These are phyloP conservation scores for Phyllotreta cruciferae DNA, from an alignment of 2,888 invertebrate genomes.

Conservation along the genomic window DNA sequence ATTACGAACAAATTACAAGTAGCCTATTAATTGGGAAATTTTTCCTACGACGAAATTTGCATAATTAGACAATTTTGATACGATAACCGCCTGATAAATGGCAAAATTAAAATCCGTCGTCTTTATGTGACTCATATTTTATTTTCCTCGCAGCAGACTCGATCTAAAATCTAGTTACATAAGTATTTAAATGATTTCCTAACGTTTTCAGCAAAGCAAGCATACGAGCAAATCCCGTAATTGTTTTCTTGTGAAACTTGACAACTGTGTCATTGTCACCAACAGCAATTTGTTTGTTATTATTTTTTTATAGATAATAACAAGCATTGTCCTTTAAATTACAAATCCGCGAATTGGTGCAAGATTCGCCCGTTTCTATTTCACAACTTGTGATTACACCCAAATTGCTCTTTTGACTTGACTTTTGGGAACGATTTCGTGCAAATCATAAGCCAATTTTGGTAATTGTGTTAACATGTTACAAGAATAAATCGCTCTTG, in stretches of 20 bases:
- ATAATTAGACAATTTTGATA: constrained; percentile 6
- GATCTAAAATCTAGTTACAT: constrained; percentile 18
- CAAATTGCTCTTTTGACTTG: too few species aligned
- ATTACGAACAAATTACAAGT: too few species aligned
- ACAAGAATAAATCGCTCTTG: not conserved
- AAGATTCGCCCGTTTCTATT: not conserved
- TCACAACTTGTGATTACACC: too few species aligned
- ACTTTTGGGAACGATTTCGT: too few species aligned
- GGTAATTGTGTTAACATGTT: too few species aligned
- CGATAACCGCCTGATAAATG: not conserved
- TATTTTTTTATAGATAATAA: constrained; percentile 19
- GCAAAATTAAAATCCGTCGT: not conserved
- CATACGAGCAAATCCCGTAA: constrained; percentile 16
- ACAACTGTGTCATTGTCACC: constrained; percentile 35
- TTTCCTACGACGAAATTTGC: not conserved
- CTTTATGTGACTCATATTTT: constrained; percentile 13
- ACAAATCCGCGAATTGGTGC: constrained; percentile 2
- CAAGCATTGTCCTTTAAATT: constrained; percentile 15
- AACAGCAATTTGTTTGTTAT: constrained; percentile 20
- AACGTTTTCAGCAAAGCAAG: constrained; percentile 12
- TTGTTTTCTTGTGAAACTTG: constrained; percentile 27
- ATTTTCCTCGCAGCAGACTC: not conserved
- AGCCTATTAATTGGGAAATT: too few species aligned
- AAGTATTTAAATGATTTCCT: constrained; percentile 16
- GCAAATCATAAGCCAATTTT: too few species aligned